Evolutionary conservation across 2,888 invertebrate species (phyloP), one percentile per base, ranked within the genome.

Genomic region (Epirrhoe alternata): DNA sequence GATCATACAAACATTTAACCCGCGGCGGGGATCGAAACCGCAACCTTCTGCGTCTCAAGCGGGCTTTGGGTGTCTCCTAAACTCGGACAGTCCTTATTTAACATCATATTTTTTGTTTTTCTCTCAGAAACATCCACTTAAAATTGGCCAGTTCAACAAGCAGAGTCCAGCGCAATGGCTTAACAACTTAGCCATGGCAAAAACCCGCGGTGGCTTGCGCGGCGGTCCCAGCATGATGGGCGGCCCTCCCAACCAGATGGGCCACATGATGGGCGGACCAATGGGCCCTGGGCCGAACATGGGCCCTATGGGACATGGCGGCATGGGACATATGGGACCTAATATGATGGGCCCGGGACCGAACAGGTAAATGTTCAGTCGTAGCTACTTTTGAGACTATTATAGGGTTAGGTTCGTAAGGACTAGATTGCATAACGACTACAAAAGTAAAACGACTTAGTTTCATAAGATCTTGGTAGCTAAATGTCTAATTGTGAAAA

Each of bases 61-160:
- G n/a, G n/a, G n/a, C n/a, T n/a, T n/a, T n/a, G n/a, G n/a, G 75
- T 24, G 81, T 33, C 47, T 14, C 14, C 30, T 5, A 3, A 24
- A 2, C 24, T 24, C 24, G 3, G 3, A 24, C 1, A 24, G 1
- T 24, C 24, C 24, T 24, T 24, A 24, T 24, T 24, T 24, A 24
- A 24, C 24, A 24, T 24, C 3, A 24, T 24, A n/a, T 24, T 24
- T 6, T 42, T 35, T 73, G 84, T 82, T 78, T n/a, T n/a, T n/a
- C n/a, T 95, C 95, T 66, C 94, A 97, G 95, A 98, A 98, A 94
- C 97, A 98, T 89, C 98, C 98, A 4, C 94, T 97, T 77, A 98
- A 98, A 94, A 95, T 97, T 86, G 96, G 97, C 62, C 98, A 97
- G 83, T 96, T 97, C 86, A 96, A 96, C 86, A 95, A 97, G 79